These are phyloP conservation scores for Rotaria macrura DNA, from an alignment of 2,888 invertebrate species.

Conservation along the genomic window DNA sequence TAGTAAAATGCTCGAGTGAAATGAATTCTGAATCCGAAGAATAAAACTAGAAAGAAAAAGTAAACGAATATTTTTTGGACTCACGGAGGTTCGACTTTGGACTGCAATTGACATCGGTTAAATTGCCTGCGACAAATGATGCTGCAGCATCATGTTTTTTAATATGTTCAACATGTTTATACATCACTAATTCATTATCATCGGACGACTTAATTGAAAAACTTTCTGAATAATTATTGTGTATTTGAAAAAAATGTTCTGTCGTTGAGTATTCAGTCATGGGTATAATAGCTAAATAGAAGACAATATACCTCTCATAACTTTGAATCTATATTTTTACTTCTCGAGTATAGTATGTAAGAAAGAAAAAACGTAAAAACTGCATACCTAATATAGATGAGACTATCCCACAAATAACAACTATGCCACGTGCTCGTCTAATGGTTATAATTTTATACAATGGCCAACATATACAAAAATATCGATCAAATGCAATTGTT, in stretches of 20 bases:
- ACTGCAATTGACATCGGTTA: not conserved
- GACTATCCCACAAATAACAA: not conserved
- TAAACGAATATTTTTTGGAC: not conserved
- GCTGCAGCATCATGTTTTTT: not conserved
- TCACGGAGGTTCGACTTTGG: not conserved
- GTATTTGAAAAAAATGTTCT: not conserved
- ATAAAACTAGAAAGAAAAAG: not conserved
- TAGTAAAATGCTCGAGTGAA: not conserved
- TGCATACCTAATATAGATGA: constrained; percentile 8
- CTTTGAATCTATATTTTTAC: no score
- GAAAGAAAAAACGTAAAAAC: not conserved
- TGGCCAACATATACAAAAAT: constrained; percentile 22
- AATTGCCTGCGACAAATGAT: not conserved
- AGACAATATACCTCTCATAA: not conserved
- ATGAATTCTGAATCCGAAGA: not conserved
- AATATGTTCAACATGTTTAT: not conserved
- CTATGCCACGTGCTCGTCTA: not conserved
- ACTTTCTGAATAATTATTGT: not conserved
- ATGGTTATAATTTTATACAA: constrained; percentile 21
- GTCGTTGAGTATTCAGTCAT: not conserved
- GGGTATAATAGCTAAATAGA: not conserved
- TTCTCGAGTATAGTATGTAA: not conserved
- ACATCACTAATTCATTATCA: not conserved
- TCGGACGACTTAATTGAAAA: not conserved
- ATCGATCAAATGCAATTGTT: constrained; percentile 12